A percentile compares a stretch with the other conserved stretches of the same genome.
Evolutionary conservation across 2,113 vertebrate genomes (phyloP).

Genomic region (Eclectus roratus): DNA sequence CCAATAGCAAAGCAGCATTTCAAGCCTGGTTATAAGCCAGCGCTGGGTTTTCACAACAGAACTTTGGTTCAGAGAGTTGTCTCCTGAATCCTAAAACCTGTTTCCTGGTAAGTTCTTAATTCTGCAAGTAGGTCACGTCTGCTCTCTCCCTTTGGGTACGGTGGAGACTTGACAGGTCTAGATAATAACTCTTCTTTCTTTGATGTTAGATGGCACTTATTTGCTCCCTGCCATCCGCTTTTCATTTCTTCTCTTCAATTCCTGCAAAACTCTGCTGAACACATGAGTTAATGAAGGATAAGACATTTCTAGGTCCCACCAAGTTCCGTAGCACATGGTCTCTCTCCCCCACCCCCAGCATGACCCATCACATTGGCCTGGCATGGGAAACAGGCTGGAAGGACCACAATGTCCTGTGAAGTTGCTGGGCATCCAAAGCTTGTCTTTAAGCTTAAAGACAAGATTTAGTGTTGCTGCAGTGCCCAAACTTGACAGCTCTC

Average conservation of each 20-base stretch:
- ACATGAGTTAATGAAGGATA: background rate
- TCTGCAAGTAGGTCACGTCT: conserved; percentile 7
- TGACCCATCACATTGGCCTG: fast-evolving
- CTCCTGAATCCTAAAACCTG: background rate
- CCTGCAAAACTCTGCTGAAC: background rate
- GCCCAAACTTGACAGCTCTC: too few species aligned
- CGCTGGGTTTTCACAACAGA: background rate
- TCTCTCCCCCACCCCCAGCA: fast-evolving
- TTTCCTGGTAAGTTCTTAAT: background rate
- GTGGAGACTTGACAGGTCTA: background rate
- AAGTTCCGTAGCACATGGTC: fast-evolving
- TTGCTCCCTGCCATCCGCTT: background rate
- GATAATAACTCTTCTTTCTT: conserved; percentile 13
- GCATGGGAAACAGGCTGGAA: background rate
- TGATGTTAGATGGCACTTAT: conserved; percentile 16
- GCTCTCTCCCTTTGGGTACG: background rate
- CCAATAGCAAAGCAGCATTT: background rate
- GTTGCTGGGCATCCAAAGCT: background rate
- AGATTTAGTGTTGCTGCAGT: background rate
- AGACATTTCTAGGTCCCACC: background rate
- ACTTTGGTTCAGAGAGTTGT: background rate
- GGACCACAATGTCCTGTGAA: background rate
- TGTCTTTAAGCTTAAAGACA: background rate
- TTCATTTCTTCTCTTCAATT: background rate
- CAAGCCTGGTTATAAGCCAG: background rate